Base-by-base conservation (phyloP, 2,888 invertebrate species). In the Celastrina argiolus region DNA sequence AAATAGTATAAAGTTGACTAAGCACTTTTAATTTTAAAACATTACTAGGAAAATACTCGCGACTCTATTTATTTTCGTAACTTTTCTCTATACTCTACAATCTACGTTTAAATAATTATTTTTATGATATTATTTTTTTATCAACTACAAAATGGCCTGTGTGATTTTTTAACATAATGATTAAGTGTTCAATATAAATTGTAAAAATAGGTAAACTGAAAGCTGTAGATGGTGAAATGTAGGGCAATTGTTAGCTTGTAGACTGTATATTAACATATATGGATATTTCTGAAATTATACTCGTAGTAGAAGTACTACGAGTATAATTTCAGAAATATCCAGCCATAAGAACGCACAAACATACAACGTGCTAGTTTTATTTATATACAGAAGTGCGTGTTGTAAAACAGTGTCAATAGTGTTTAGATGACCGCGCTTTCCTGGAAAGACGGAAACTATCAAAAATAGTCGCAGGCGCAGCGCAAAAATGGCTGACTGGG, bases 381-480 rank as follows among this genome's bases (percentile, higher is more conserved):
- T 22, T 39, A 70, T 41, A 59, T 22, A 41, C 42, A 56, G n/a
- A 42, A 59, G 65, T 59, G 65, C 59, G 65, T 42, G 18, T 34
- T 42, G 14, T 26, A 66, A 34, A 65, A 66, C 6, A 58, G 42
- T 31, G 68, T 70, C 70, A 66, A 65, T 65, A 64, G 51, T 69
- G 68, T 71, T 71, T 72, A 71, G 71, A 69, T 81, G 78, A 80
- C 76, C 72, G 72, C 68, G 79, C 74, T 80, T 85, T 84, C 85
- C 76, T 72, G 77, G 82, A 82, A 86, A 76, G 78, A 75, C 76
- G 80, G 81, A 80, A 81, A 81, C 74, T 76, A 77, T 81, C 76
- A 77, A 78, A 78, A 72, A 77, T 76, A 74, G 72, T 73, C 72
- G 69, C 73, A 74, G 70, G 78, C 75, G 80, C 64, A 65, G 69